Conservation (phyloP, 2,797 vertebrate species). For the Poeciliopsis turneri region DNA sequence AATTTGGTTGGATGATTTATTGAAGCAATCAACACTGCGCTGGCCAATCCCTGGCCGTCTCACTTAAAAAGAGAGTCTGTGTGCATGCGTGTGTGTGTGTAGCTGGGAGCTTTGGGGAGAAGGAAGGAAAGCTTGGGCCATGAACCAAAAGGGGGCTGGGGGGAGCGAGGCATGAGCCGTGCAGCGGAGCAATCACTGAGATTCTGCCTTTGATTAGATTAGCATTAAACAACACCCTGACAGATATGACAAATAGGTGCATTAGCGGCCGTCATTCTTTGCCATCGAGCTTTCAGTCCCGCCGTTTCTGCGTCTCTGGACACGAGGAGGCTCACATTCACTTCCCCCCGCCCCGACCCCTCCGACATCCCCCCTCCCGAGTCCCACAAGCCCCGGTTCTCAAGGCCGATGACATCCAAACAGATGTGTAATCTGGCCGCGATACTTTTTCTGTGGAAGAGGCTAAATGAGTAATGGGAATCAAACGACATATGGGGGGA, state of each 20-base stretch:
- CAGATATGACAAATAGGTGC: constrained; percentile 92
- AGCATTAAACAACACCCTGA: constrained; percentile 91
- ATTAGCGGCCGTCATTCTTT: constrained; percentile 88
- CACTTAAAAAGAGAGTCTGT: constrained; percentile 27
- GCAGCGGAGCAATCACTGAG: constrained; percentile 77
- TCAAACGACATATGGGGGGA: constrained; percentile 45
- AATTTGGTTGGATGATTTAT: constrained; percentile 86
- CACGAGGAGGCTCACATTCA: constrained; percentile 58
- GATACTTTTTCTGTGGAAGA: constrained; percentile 62
- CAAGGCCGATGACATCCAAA: constrained; percentile 60
- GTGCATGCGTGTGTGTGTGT: constrained; percentile 32
- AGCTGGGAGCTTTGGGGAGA: constrained; percentile 46
- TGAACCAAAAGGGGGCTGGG: constrained; percentile 46
- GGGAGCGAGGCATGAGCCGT: constrained; percentile 61
- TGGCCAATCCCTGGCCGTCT: constrained; percentile 64
- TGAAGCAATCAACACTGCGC: constrained; percentile 83
- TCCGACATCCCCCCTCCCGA: neutral
- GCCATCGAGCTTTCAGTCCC: constrained; percentile 63
- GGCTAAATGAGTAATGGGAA: constrained; percentile 71
- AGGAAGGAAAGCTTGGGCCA: constrained; percentile 67
- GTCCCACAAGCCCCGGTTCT: constrained; percentile 62
- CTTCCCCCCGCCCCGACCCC: constrained; percentile 12
- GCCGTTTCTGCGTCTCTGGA: constrained; percentile 60
- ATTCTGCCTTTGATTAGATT: constrained; percentile 90
- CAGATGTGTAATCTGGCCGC: constrained; percentile 77